Percentiles rank a stretch among this genome's conserved stretches.
Conservation (phyloP, 2,113 vertebrate species). For the Ceratotherium simum region DNA sequence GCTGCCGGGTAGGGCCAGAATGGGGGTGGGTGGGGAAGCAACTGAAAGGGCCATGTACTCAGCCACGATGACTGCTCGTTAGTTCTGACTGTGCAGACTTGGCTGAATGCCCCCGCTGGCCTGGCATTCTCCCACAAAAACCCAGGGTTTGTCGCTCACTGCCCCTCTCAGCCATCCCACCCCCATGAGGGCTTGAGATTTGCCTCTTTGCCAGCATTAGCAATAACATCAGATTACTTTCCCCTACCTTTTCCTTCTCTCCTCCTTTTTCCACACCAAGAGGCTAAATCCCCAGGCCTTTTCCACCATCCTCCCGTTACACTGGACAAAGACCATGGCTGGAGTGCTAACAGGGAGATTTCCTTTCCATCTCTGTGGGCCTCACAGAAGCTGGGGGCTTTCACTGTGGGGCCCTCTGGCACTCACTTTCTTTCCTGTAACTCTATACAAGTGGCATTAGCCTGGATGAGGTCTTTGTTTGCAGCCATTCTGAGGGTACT, state of each 20-base stretch:
- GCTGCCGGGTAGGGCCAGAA: background rate
- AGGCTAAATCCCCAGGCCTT: constrained; percentile 48
- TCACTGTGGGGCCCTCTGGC: background rate
- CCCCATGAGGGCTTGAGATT: background rate
- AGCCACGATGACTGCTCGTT: background rate
- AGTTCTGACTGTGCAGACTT: background rate
- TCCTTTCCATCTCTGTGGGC: background rate
- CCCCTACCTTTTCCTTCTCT: constrained; percentile 4
- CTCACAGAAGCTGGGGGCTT: constrained; percentile 21
- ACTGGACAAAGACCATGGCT: background rate
- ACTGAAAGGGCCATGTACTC: background rate
- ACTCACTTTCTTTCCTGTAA: constrained; percentile 68
- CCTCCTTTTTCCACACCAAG: constrained; percentile 29
- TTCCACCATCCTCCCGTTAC: background rate
- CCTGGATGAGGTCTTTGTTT: constrained; percentile 62
- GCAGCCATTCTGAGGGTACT: background rate
- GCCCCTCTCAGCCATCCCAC: background rate
- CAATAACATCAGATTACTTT: constrained; percentile 34
- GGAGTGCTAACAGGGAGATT: background rate
- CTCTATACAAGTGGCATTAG: constrained; percentile 60
- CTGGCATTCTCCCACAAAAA: background rate
- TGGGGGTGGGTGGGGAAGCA: background rate
- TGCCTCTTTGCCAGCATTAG: constrained; percentile 49
- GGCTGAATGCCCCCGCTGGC: background rate
- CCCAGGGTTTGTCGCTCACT: background rate